Percentiles rank a stretch among this genome's conserved stretches.
These are phyloP conservation scores for Eledone cirrhosa DNA, from an alignment of 2,888 invertebrate genomes.

Conservation along the genomic window DNA sequence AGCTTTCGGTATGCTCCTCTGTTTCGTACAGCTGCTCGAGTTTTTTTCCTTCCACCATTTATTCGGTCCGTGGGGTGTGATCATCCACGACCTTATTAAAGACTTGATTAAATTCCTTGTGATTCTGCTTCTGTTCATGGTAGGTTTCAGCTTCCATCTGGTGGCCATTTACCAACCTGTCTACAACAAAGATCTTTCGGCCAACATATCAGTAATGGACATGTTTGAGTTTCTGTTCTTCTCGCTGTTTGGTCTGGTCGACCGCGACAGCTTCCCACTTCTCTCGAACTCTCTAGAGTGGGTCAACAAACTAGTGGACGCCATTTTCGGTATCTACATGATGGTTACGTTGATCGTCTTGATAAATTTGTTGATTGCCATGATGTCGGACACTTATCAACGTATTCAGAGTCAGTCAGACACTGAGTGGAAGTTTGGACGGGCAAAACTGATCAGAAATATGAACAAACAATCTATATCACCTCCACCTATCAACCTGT, in stretches of 20 bases:
- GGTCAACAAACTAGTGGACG: constrained; percentile 67
- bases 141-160: constrained; percentile 91
- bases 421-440: constrained; percentile 99
- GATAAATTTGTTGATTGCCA: constrained; percentile 98
- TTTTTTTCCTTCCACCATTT: constrained; percentile 98
- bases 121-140: constrained; percentile 95
- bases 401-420: constrained; percentile 99
- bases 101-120: constrained; percentile 96
- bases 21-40: constrained; percentile 93
- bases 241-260: constrained; percentile 94
- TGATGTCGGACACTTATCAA: constrained; percentile 99
- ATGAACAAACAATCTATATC: constrained; percentile 98
- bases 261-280: constrained; percentile 71
- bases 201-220: constrained; percentile 68
- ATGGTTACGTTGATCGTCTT: constrained; percentile 97
- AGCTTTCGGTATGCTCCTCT: constrained; percentile 91
- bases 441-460: constrained; percentile 96
- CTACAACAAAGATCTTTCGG: constrained; percentile 48
- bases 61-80: constrained; percentile 99
- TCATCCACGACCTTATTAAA: constrained; percentile 80
- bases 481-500: constrained; percentile 95
- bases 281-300: constrained; percentile 68
- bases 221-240: constrained; percentile 98
- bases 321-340: constrained; percentile 94
- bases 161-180: constrained; percentile 93